Evolutionary conservation across 2,888 invertebrate genomes (phyloP).

Genomic region (Campoletis raptor): DNA sequence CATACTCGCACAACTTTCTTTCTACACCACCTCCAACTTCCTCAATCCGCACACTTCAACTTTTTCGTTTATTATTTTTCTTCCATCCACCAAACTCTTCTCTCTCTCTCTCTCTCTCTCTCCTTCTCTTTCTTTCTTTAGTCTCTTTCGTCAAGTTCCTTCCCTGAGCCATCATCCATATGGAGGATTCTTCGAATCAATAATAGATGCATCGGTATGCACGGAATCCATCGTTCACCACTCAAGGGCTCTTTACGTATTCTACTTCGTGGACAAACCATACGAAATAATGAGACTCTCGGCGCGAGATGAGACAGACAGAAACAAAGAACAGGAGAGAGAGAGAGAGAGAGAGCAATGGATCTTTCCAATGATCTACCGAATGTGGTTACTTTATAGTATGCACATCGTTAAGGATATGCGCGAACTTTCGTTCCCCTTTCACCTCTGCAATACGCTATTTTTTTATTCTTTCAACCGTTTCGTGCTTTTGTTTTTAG

Average conservation of each 20-base stretch:
- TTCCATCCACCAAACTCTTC: not conserved
- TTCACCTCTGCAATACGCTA: constrained; percentile 41
- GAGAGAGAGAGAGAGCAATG: constrained; percentile 45
- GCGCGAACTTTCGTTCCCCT: constrained; percentile 57
- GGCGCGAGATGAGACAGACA: constrained; percentile 16
- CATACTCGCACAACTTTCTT: constrained; percentile 51
- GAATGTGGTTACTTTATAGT: constrained; percentile 15
- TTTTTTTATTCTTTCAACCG: constrained; percentile 17
- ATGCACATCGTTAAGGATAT: constrained; percentile 58
- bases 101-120: not conserved
- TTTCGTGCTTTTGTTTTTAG: constrained; percentile 15
- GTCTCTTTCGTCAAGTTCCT: not conserved
- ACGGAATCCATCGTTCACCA: constrained; percentile 24
- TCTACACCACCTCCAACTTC: constrained; percentile 33
- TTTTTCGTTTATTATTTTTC: not conserved
- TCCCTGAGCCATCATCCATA: not conserved
- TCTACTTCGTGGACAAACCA: constrained; percentile 66
- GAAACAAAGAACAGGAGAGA: constrained; percentile 20
- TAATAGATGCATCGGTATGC: constrained; percentile 44
- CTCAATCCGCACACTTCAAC: constrained; percentile 7
- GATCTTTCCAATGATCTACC: constrained; percentile 53
- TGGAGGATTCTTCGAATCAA: constrained; percentile 49
- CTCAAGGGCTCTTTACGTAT: constrained; percentile 48
- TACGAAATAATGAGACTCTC: constrained; percentile 67
- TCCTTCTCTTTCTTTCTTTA: no score